phyloP scores from a whole-genome alignment of 2,113 vertebrate species.

The Anarhynchus alexandrinus region DNA sequence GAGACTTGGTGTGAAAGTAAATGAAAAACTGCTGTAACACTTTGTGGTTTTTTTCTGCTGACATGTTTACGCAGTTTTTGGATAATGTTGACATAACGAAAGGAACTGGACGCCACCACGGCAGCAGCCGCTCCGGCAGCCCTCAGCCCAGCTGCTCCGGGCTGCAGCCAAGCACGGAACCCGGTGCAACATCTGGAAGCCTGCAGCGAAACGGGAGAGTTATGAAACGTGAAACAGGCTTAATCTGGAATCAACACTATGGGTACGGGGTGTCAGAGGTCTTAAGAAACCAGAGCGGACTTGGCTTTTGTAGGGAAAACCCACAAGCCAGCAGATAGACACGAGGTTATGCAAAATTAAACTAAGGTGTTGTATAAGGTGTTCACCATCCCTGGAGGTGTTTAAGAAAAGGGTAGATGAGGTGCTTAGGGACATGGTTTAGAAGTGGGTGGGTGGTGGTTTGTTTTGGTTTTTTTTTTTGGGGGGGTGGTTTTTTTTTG shows the following conservation, averaged over 20 bases:
- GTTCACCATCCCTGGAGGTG: no score
- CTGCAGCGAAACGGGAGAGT: neutral
- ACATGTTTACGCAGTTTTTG: neutral
- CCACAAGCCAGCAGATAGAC: neutral
- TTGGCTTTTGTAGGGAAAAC: neutral
- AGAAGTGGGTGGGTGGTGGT: no score
- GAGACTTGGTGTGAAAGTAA: neutral
- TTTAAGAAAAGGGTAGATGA: no score
- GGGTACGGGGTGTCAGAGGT: neutral
- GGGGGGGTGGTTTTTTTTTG: no score
- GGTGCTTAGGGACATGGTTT: no score
- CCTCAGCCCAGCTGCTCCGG: neutral
- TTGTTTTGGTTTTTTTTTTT: no score
- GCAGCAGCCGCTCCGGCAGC: neutral
- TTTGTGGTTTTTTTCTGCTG: neutral
- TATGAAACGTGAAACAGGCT: neutral
- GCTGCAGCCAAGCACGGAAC: neutral
- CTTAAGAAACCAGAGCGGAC: neutral
- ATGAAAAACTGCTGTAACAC: neutral
- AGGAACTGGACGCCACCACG: neutral
- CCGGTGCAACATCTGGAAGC: neutral
- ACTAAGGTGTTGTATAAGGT: accelerated
- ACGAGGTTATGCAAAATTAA: neutral
- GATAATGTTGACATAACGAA: neutral
- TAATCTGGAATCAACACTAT: neutral